phyloP scores from a whole-genome alignment of 1,140 invertebrate genomes.

The Reticulitermes speratus region DNA sequence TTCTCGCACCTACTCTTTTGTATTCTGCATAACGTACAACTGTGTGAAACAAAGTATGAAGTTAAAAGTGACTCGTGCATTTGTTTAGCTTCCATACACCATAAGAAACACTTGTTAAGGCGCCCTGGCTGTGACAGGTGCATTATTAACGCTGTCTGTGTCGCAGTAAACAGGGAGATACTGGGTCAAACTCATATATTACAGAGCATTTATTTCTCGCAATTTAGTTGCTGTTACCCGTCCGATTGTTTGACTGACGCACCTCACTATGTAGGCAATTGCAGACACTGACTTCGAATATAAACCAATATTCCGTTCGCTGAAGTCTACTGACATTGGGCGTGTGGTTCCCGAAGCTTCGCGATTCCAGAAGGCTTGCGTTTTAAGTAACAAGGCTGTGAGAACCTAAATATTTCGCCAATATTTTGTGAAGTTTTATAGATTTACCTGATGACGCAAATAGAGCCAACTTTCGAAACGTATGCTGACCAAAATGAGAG shows the following conservation, averaged over 20 bases:
- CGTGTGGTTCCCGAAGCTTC: no score
- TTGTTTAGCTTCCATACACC: not conserved
- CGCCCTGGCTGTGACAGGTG: not conserved
- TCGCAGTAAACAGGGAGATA: not conserved
- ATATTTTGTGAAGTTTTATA: no score
- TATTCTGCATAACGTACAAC: not conserved
- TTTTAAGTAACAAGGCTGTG: no score
- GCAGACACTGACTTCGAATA: no score
- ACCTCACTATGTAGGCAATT: no score
- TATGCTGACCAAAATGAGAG: no score
- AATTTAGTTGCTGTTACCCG: not conserved
- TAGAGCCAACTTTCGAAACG: no score
- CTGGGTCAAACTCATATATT: not conserved
- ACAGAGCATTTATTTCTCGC: not conserved
- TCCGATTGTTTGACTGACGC: not conserved
- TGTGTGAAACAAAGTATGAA: not conserved
- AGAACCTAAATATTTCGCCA: no score
- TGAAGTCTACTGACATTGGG: no score
- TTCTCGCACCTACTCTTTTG: not conserved
- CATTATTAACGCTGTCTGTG: not conserved
- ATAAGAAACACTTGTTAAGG: not conserved
- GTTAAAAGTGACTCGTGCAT: not conserved
- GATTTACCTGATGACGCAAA: no score
- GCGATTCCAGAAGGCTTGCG: no score
- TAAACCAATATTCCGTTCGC: no score